phyloP scores from a whole-genome alignment of 2,888 invertebrate species.

The Acanthoscelides obtectus region DNA sequence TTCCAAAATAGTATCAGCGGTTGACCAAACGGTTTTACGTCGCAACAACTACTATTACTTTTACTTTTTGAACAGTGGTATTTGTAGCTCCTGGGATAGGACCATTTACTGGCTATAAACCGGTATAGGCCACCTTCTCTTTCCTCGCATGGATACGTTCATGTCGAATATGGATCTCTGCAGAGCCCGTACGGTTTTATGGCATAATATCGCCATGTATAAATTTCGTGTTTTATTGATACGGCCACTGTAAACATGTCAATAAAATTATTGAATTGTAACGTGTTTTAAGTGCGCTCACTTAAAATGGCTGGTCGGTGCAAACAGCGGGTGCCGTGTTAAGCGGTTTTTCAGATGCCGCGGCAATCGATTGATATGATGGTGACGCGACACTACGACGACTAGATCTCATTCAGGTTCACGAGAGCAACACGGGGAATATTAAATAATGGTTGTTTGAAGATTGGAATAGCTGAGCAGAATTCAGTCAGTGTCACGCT shows the following conservation, averaged over 20 bases:
- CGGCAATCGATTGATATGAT: background rate
- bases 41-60: too few relatives aligned
- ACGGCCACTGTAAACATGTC: conserved; percentile 30
- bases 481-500: too few relatives aligned
- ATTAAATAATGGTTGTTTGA: background rate
- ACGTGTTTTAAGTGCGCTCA: conserved; percentile 2
- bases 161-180: background rate
- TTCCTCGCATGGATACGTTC: background rate
- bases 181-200: background rate
- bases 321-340: background rate
- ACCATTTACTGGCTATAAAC: too few relatives aligned
- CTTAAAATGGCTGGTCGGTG: background rate
- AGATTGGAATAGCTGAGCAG: background rate
- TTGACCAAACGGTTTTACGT: too few relatives aligned
- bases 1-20: too few relatives aligned
- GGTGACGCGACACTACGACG: background rate
- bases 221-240: conserved; percentile 34
- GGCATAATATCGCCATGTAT: conserved; percentile 11
- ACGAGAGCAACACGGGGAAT: background rate
- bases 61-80: too few relatives aligned
- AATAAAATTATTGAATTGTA: conserved; percentile 36
- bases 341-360: background rate
- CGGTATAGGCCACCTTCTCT: background rate
- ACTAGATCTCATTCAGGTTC: background rate
- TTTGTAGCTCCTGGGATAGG: too few relatives aligned